Conservation (phyloP, 2,797 vertebrate species). For the Salarias fasciatus region DNA sequence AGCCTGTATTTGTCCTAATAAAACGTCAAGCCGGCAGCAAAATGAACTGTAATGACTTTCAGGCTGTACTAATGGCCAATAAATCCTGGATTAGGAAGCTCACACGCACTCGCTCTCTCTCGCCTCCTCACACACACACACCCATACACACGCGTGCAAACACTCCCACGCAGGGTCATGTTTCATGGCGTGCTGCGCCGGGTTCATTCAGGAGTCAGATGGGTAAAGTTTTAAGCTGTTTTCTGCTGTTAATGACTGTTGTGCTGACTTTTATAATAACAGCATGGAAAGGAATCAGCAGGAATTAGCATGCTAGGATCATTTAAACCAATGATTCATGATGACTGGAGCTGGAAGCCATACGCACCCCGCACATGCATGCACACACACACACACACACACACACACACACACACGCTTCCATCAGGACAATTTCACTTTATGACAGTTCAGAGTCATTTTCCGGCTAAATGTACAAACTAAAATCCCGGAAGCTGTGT, state of each 20-base stretch:
- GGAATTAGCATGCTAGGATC: constrained; percentile 79
- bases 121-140: constrained; percentile 51
- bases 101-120: constrained; percentile 61
- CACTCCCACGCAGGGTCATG: constrained; percentile 68
- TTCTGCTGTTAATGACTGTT: constrained; percentile 77
- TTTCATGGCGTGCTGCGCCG: constrained; percentile 77
- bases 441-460: constrained; percentile 74
- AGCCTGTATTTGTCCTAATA: constrained; percentile 87
- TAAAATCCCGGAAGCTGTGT: constrained; percentile 69
- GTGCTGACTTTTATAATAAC: constrained; percentile 79
- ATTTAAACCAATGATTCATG: constrained; percentile 80
- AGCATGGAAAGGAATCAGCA: constrained; percentile 76
- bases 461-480: constrained; percentile 70
- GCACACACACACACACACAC: constrained; percentile 19
- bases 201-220: constrained; percentile 81
- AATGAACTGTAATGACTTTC: constrained; percentile 90
- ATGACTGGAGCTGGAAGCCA: constrained; percentile 68
- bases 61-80: constrained; percentile 89
- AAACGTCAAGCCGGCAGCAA: constrained; percentile 87
- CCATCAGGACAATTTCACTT: constrained; percentile 59
- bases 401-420: constrained; percentile 19
- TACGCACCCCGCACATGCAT: constrained; percentile 29
- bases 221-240: constrained; percentile 77
- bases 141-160: constrained; percentile 35
- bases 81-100: constrained; percentile 86